Conservation (phyloP, 2,888 invertebrate genomes). For the Hecatera dysodea region DNA sequence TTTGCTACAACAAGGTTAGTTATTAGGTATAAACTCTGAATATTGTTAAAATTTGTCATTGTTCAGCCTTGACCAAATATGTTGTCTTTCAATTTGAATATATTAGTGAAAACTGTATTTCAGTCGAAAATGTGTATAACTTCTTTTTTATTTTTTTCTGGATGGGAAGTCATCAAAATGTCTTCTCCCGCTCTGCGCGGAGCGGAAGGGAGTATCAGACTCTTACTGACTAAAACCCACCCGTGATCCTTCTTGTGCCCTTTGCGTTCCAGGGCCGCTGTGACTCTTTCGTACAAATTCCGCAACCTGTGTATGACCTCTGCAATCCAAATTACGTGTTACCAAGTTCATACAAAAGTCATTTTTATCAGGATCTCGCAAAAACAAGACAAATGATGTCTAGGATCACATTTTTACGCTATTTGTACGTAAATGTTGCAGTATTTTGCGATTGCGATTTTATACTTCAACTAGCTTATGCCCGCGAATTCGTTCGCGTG, state of each 20-base stretch:
- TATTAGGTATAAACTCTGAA: conserved; percentile 1
- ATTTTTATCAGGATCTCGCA: neutral
- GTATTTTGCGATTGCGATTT: neutral
- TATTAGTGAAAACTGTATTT: neutral
- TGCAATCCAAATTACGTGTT: neutral
- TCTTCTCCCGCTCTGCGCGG: too few species aligned
- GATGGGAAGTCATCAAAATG: too few species aligned
- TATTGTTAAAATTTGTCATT: neutral
- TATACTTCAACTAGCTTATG: too few species aligned
- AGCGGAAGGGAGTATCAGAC: too few species aligned
- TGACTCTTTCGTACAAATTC: too few species aligned
- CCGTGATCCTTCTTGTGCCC: too few species aligned
- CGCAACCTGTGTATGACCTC: neutral
- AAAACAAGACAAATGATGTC: neutral
- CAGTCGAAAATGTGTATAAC: too few species aligned
- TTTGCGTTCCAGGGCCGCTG: too few species aligned
- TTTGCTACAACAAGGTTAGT: conserved; percentile 20
- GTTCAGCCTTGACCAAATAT: neutral
- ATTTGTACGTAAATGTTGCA: neutral
- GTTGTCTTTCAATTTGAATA: neutral
- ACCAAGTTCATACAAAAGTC: neutral
- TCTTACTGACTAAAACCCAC: too few species aligned
- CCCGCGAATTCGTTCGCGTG: too few species aligned
- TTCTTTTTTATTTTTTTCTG: too few species aligned
- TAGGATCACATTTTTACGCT: neutral